Evolutionary conservation across 2,888 invertebrate species (phyloP).

Genomic region (Lepetodrilus schrolli): DNA sequence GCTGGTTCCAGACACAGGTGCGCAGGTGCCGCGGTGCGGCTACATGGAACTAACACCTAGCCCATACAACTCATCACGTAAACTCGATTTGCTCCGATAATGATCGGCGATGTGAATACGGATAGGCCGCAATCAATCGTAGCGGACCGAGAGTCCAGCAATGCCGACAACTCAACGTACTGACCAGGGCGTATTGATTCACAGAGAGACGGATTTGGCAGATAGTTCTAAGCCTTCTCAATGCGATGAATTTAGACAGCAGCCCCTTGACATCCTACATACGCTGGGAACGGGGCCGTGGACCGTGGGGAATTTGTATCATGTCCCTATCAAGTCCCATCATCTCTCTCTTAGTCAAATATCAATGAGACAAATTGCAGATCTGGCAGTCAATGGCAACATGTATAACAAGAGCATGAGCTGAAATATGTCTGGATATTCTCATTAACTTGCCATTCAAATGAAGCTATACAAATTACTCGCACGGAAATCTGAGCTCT

Average conservation of each 20-base stretch:
- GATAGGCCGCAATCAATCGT: neutral
- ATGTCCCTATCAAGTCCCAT: slow-evolving; percentile 8
- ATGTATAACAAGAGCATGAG: no score
- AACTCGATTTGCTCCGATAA: slow-evolving; percentile 9
- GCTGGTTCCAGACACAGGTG: neutral
- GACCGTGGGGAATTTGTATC: neutral
- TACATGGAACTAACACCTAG: neutral
- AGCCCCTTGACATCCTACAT: neutral
- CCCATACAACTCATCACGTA: neutral
- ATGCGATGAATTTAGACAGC: neutral
- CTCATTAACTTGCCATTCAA: no score
- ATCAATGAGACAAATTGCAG: slow-evolving; percentile 19
- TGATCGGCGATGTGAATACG: neutral
- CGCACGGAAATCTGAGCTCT: no score
- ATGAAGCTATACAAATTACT: no score
- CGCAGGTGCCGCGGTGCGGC: neutral
- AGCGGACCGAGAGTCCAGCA: neutral
- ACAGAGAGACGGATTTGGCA: neutral
- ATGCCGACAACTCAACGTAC: neutral
- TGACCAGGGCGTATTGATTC: neutral
- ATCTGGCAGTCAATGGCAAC: slow-evolving; percentile 6
- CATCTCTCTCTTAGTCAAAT: slow-evolving; percentile 20
- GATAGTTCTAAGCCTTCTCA: neutral
- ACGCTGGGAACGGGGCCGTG: neutral
- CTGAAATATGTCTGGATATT: no score